Evolutionary conservation across 2,888 invertebrate species (phyloP), one percentile per base, ranked within the genome.

Genomic region (Callyntrura guangdongensis): DNA sequence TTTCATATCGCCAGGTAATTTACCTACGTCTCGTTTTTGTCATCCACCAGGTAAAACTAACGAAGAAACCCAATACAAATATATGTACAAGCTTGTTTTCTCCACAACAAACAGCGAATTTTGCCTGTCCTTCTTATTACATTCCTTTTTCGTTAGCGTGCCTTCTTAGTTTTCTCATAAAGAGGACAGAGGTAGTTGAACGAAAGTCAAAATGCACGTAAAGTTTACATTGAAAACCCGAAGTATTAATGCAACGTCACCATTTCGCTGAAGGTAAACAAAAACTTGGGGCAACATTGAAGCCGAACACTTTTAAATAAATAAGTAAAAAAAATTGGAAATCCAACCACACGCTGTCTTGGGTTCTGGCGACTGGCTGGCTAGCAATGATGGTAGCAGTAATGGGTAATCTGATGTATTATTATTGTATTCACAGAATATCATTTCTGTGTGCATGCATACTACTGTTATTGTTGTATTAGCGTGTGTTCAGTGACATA

Each of bases 21-120:
- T 67, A 59, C 81, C 47, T 74, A 4, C 17, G 27, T 59, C 5
- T 59, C n/a, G n/a, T 45, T 83, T 8, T 59, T 22, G 64, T 82
- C 47, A 25, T 47, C 49, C 9, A 25, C 8, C 83, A 83, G 83
- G 83, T 83, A 83, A 83, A 67, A 49, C 8, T 53, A 11, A 22
- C 12, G 14, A 53, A 25, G 36, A 22, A 14, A 20, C n/a, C 47
- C 12, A 22, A 74, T 9, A 14, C 36, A n/a, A 27, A 69, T 1
- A 69, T 1, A 69, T 20, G 47, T 12, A 12, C 49, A 47, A 49
- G 49, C 20, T n/a, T 77, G 49, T 25, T 77, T 25, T 77, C 8
- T 1, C 12, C 12, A 45, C 5, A 22, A 47, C 12, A 53, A 72
- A 77, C 25, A 77, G n/a, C n/a, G 36, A 36, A 17, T 72, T 67